Conservation (phyloP, 2,113 vertebrate species). For the Clupea harengus region DNA sequence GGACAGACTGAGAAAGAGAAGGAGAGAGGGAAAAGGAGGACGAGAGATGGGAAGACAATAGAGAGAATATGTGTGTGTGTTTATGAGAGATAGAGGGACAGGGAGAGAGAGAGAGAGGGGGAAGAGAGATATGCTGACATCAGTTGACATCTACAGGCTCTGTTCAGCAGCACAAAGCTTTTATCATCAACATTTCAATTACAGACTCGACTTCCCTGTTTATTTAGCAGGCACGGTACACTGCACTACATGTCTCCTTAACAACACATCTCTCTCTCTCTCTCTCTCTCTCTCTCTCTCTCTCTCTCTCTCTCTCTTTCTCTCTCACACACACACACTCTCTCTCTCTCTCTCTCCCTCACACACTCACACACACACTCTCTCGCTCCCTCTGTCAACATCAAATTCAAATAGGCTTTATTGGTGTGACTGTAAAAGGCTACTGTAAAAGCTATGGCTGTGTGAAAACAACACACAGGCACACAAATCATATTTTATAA, state of each 20-base stretch:
- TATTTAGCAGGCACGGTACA: not conserved
- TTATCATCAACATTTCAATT: not conserved
- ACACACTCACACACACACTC: slow-evolving; percentile 15
- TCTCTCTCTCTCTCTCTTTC: too few species aligned
- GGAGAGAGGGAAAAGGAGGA: not conserved
- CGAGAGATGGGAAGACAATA: not conserved
- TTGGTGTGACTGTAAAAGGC: too few species aligned
- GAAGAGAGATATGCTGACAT: not conserved
- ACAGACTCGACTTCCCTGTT: not conserved
- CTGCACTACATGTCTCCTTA: not conserved
- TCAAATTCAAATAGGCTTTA: too few species aligned
- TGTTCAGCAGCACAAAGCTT: not conserved
- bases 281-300: too few species aligned
- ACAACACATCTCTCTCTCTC: not conserved
- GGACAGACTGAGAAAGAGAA: not conserved
- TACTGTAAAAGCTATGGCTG: too few species aligned
- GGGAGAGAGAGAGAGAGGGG: not conserved
- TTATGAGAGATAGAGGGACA: slow-evolving; percentile 7
- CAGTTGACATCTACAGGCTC: not conserved
- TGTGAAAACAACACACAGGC: too few species aligned
- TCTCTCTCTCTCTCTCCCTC: not conserved
- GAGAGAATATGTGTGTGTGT: not conserved
- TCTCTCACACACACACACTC: not conserved
- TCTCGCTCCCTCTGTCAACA: not conserved
- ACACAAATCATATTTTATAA: too few species aligned